These are phyloP conservation scores for Macropodus opercularis DNA, from an alignment of 2,797 vertebrate species.

Conservation along the genomic window DNA sequence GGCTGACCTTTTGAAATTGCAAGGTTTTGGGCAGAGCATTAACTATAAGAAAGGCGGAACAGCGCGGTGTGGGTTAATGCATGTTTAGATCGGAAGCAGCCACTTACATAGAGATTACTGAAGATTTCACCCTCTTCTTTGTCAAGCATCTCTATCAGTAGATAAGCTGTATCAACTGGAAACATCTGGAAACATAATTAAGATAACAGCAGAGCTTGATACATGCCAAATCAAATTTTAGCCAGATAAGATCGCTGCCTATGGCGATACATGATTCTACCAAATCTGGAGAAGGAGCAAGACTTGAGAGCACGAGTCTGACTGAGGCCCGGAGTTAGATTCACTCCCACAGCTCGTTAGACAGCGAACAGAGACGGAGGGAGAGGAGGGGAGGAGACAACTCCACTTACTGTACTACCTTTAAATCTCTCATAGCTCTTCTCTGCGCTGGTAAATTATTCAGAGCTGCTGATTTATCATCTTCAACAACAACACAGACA, in stretches of 20 bases:
- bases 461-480: constrained; percentile 72
- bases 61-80: background rate
- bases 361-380: constrained; percentile 10
- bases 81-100: background rate
- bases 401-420: constrained; percentile 45
- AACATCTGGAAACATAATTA: constrained; percentile 40
- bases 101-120: constrained; percentile 21
- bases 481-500: constrained; percentile 66
- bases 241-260: constrained; percentile 25
- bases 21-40: constrained; percentile 1
- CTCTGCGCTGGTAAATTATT: constrained; percentile 72
- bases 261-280: constrained; percentile 16
- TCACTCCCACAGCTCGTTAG: constrained; percentile 6
- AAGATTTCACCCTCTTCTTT: constrained; percentile 22
- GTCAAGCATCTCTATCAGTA: constrained; percentile 23
- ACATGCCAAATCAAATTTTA: constrained; percentile 30
- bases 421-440: constrained; percentile 54
- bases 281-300: background rate
- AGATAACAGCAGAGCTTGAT: constrained; percentile 37
- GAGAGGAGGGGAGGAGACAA: constrained; percentile 15
- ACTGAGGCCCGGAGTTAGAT: background rate
- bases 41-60: constrained; percentile 1
- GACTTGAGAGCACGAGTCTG: background rate
- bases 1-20: constrained; percentile 32
- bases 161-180: constrained; percentile 35